phyloP scores from a whole-genome alignment of 2,797 vertebrate genomes.

The Pseudopleuronectes americanus region DNA sequence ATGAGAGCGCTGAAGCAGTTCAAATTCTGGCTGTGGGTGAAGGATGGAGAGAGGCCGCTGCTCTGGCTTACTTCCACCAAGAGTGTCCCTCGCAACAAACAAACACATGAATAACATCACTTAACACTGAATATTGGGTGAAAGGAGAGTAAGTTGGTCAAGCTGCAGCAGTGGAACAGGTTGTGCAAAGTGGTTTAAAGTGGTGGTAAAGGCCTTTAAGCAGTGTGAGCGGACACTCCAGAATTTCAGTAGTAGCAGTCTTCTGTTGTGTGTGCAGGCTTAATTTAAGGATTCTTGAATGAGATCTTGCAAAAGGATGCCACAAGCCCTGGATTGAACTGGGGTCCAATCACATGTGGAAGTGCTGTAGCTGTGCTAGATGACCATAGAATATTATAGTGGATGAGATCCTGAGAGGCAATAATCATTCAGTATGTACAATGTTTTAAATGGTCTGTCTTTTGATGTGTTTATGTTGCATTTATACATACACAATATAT shows the following conservation, averaged over 20 bases:
- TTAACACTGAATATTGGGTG: neutral
- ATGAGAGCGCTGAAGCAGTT: conserved; percentile 39
- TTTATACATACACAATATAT: no score
- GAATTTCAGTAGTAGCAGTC: neutral
- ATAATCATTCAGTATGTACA: no score
- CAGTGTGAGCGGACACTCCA: neutral
- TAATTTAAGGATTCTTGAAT: neutral
- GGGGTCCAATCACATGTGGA: no score
- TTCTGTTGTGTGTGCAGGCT: neutral
- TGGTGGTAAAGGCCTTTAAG: conserved; percentile 13
- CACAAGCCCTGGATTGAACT: no score
- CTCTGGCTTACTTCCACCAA: conserved; percentile 40
- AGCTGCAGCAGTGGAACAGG: neutral
- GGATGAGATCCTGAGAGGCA: no score
- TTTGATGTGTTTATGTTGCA: no score
- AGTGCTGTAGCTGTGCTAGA: neutral
- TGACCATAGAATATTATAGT: neutral
- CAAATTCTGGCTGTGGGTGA: conserved; percentile 21
- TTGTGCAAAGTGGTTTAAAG: conserved; percentile 17
- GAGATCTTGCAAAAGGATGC: neutral
- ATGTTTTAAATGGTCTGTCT: no score
- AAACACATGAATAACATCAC: no score
- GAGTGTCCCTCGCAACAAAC: no score
- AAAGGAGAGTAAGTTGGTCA: conserved; percentile 30
- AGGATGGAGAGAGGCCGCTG: conserved; percentile 22